These are phyloP conservation scores for Nomada goodeniana DNA, from an alignment of 2,888 invertebrate species.

Conservation along the genomic window DNA sequence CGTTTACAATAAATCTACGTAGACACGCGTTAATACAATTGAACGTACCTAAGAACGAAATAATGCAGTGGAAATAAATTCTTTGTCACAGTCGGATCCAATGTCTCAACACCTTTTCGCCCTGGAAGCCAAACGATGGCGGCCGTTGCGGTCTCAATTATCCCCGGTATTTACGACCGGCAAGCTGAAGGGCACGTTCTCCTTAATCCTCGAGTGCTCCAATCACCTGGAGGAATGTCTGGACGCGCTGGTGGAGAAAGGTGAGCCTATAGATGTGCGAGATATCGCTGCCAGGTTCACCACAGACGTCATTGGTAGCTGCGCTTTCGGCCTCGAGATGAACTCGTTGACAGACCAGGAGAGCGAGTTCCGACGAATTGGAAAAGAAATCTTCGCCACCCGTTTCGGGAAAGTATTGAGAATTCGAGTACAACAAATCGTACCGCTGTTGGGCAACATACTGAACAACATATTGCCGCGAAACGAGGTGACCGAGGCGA, in stretches of 20 bases:
- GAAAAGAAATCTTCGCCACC: constrained; percentile 72
- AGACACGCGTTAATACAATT: no score
- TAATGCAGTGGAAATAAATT: neutral
- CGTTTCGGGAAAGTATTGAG: constrained; percentile 26
- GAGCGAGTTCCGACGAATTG: constrained; percentile 80
- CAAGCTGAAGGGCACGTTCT: constrained; percentile 85
- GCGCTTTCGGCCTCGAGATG: constrained; percentile 83
- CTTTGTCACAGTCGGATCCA: constrained; percentile 78
- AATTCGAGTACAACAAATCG: constrained; percentile 37
- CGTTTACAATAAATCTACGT: no score
- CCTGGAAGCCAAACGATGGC: constrained; percentile 85
- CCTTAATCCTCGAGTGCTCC: constrained; percentile 84
- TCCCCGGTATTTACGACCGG: constrained; percentile 85
- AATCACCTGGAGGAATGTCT: constrained; percentile 83
- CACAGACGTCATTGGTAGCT: constrained; percentile 83
- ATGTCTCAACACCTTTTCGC: constrained; percentile 84
- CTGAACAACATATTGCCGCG: constrained; percentile 65
- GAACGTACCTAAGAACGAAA: neutral
- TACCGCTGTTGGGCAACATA: constrained; percentile 66
- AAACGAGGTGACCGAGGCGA: neutral
- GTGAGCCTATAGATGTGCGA: constrained; percentile 63
- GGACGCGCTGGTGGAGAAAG: constrained; percentile 69
- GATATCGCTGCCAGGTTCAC: constrained; percentile 81
- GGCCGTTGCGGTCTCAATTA: constrained; percentile 84
- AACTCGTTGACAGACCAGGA: constrained; percentile 78